phyloP scores from a whole-genome alignment of 92 coral and sea anemone genomes.

The Phenganax subtilis region DNA sequence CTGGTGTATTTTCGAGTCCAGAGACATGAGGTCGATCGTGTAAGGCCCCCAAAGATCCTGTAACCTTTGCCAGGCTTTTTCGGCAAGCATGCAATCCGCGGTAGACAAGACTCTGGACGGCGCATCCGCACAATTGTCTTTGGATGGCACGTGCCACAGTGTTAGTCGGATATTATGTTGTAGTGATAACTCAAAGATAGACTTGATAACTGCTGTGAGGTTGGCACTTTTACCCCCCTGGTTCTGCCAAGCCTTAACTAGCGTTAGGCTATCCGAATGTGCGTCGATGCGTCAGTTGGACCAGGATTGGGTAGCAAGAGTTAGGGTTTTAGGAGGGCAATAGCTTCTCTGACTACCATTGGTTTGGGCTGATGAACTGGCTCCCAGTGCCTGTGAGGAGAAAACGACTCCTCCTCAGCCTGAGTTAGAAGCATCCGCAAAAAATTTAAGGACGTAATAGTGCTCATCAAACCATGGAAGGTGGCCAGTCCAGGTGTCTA shows the following conservation, averaged over 20 bases:
- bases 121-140: constrained; percentile 3
- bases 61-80: background rate
- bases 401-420: constrained; percentile 60
- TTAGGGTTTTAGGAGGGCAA: constrained; percentile 50
- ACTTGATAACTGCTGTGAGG: constrained; percentile 47
- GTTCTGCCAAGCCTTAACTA: constrained; percentile 56
- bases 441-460: constrained; percentile 43
- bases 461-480: constrained; percentile 60
- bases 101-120: background rate
- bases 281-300: constrained; percentile 53
- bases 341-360: constrained; percentile 54
- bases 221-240: constrained; percentile 61
- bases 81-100: constrained; percentile 29
- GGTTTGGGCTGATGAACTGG: constrained; percentile 39
- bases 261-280: constrained; percentile 51
- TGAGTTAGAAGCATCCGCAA: constrained; percentile 59
- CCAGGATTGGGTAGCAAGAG: constrained; percentile 42
- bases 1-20: constrained; percentile 50
- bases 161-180: constrained; percentile 19
- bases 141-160: constrained; percentile 20
- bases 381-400: no score
- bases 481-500: constrained; percentile 53
- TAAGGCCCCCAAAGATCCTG: constrained; percentile 27
- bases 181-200: constrained; percentile 37
- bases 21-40: constrained; percentile 25